A percentile compares a stretch with the other conserved stretches of the same genome.
These are phyloP conservation scores for Lottia gigantea DNA, from an alignment of 2,888 invertebrate species.

Conservation along the genomic window DNA sequence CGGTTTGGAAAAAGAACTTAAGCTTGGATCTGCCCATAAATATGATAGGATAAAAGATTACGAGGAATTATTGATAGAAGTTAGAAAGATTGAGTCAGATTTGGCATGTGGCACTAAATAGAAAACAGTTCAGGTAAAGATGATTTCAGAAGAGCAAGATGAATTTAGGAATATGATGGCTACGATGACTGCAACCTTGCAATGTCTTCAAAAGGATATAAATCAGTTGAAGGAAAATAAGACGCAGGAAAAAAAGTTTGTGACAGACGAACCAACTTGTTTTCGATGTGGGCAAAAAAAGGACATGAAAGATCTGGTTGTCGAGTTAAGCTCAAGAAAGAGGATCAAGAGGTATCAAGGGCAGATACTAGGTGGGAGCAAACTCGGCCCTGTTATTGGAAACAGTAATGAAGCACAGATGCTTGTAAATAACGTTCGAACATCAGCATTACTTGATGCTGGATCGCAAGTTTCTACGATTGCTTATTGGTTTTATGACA, in stretches of 20 bases:
- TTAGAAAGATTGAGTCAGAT: not conserved
- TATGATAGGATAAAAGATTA: slow-evolving; percentile 14
- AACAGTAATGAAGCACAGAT: not conserved
- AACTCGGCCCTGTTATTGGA: not conserved
- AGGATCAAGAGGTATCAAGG: not conserved
- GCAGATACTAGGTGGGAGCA: not conserved
- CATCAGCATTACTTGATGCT: slow-evolving; percentile 4
- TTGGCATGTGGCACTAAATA: too few species aligned
- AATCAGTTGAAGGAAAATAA: too few species aligned
- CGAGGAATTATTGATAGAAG: slow-evolving; percentile 4
- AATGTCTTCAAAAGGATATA: too few species aligned
- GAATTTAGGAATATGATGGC: too few species aligned
- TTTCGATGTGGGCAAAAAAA: not conserved
- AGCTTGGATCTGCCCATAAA: slow-evolving; percentile 14
- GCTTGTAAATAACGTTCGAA: not conserved
- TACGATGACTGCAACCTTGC: too few species aligned
- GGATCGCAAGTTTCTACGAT: slow-evolving; percentile 3
- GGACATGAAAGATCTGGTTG: not conserved
- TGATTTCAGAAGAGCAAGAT: too few species aligned
- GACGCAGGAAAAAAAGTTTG: too few species aligned
- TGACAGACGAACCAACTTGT: not conserved
- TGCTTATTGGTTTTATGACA: slow-evolving; percentile 4
- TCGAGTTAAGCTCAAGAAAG: not conserved
- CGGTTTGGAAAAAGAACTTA: slow-evolving; percentile 8
- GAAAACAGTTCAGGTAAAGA: too few species aligned